A percentile compares a stretch with the other conserved stretches of the same genome.
These are phyloP conservation scores for Lycia hirtaria DNA, from an alignment of 2,888 invertebrate species.

Conservation along the genomic window DNA sequence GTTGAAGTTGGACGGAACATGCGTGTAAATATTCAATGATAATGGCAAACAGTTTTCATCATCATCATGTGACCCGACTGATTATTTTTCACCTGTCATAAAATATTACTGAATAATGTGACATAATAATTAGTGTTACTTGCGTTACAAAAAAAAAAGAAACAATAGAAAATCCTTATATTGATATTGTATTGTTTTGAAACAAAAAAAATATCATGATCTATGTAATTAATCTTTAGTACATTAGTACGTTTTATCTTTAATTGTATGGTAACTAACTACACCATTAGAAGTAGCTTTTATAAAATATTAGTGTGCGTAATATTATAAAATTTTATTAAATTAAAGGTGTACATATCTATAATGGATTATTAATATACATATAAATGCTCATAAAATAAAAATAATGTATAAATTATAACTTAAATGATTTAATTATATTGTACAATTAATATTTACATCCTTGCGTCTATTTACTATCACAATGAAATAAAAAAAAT, in stretches of 20 bases:
- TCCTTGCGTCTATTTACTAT: conserved; percentile 81
- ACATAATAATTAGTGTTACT: too few relatives aligned
- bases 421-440: conserved; percentile 62
- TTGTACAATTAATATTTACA: conserved; percentile 80
- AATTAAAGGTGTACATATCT: conserved; percentile 79
- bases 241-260: conserved; percentile 8
- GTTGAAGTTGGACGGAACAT: too few relatives aligned
- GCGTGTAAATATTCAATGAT: too few relatives aligned
- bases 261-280: conserved; percentile 9
- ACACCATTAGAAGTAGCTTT: conserved; percentile 59
- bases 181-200: neutral
- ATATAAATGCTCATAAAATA: conserved; percentile 79
- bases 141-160: too few relatives aligned
- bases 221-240: neutral
- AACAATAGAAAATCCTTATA: neutral
- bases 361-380: conserved; percentile 52
- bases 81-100: too few relatives aligned
- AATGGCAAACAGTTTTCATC: too few relatives aligned
- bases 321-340: conserved; percentile 52
- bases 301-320: conserved; percentile 55
- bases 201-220: neutral
- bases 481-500: conserved; percentile 76
- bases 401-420: conserved; percentile 68
- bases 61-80: too few relatives aligned
- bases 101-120: too few relatives aligned